These are phyloP conservation scores for Amblyjoppa proteus DNA, from an alignment of 2,888 invertebrate species.

Conservation along the genomic window DNA sequence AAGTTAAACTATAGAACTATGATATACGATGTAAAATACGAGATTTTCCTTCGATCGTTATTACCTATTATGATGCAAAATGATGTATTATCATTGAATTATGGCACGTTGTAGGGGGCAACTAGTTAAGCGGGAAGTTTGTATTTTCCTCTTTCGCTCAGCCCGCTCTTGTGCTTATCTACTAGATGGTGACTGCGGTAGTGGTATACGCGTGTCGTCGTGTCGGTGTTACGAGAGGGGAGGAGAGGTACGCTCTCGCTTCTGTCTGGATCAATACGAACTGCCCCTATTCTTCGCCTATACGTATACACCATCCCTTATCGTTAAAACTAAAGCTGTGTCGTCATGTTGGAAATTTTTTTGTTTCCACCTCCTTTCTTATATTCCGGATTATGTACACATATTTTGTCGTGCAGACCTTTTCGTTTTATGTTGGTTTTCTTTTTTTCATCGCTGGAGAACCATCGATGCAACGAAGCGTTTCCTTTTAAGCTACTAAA, in stretches of 20 bases:
- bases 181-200: slow-evolving; percentile 10
- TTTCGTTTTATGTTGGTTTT: not conserved
- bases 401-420: not conserved
- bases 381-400: not conserved
- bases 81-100: slow-evolving; percentile 39
- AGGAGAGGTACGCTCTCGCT: slow-evolving; percentile 64
- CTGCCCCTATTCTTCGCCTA: slow-evolving; percentile 81
- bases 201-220: slow-evolving; percentile 65
- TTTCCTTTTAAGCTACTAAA: not conserved
- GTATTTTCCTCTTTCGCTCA: not conserved
- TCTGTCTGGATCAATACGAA: slow-evolving; percentile 83
- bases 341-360: slow-evolving; percentile 28
- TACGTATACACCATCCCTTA: slow-evolving; percentile 70
- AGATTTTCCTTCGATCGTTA: not conserved
- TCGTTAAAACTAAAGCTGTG: slow-evolving; percentile 52
- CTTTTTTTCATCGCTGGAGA: not conserved
- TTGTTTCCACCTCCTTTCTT: slow-evolving; percentile 27
- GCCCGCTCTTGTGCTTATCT: slow-evolving; percentile 26
- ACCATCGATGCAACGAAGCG: no score
- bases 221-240: slow-evolving; percentile 56
- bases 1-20: not conserved
- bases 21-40: not conserved
- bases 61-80: slow-evolving; percentile 20
- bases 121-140: slow-evolving; percentile 41
- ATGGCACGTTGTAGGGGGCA: slow-evolving; percentile 31